These are phyloP conservation scores for Xylocampa areola DNA, from an alignment of 2,888 invertebrate species.

Conservation along the genomic window DNA sequence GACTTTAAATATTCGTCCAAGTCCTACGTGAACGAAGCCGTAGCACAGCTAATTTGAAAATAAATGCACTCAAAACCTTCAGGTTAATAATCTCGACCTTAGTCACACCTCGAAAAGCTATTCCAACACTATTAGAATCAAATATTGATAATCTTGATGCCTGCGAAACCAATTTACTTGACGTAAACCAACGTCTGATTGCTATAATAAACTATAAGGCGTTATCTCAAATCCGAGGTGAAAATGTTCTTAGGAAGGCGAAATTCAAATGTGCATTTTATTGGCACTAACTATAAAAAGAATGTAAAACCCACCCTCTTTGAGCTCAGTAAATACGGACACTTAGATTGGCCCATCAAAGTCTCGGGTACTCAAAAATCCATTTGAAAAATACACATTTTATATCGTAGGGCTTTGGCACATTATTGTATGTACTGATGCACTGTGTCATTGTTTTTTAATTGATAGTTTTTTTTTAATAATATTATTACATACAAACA, in stretches of 20 bases:
- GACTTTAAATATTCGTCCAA: no score
- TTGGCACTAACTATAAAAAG: conserved; percentile 82
- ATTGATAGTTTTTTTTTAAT: no score
- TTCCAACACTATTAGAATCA: conserved; percentile 34
- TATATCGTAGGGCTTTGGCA: conserved; percentile 62
- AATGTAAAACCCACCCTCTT: conserved; percentile 78
- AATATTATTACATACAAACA: no score
- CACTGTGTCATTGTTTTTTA: not conserved
- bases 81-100: conserved; percentile 21
- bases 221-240: conserved; percentile 48
- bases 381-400: conserved; percentile 88
- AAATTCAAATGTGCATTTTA: conserved; percentile 84
- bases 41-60: conserved; percentile 2
- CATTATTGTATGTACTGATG: conserved; percentile 17
- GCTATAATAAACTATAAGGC: conserved; percentile 58
- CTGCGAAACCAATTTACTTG: conserved; percentile 38
- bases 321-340: conserved; percentile 80
- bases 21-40: no score
- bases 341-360: conserved; percentile 88
- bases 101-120: conserved; percentile 21
- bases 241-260: conserved; percentile 63
- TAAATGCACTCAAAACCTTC: not conserved
- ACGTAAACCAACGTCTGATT: conserved; percentile 43
- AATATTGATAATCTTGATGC: conserved; percentile 38
- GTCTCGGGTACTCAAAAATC: conserved; percentile 88